Evolutionary conservation across 1,140 invertebrate genomes (phyloP).

Genomic region (Pteromalus puparum): DNA sequence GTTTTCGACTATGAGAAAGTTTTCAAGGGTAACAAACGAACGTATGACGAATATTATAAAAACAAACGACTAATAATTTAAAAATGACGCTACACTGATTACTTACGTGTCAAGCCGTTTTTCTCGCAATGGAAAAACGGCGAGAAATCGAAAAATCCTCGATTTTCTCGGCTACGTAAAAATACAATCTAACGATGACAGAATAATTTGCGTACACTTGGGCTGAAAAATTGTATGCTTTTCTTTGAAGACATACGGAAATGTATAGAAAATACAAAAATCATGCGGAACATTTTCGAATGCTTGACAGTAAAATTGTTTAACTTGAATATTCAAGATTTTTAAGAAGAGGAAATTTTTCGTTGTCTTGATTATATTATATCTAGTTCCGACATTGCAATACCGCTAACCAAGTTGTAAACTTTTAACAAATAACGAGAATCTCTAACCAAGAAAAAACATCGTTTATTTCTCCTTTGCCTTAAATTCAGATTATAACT

Average conservation of each 20-base stretch:
- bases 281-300: slow-evolving; percentile 32
- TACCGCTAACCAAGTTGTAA: slow-evolving; percentile 38
- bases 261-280: not conserved
- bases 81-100: slow-evolving; percentile 8
- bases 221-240: slow-evolving; percentile 21
- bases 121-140: not conserved
- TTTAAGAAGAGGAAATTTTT: slow-evolving; percentile 40
- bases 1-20: slow-evolving; percentile 44
- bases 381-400: slow-evolving; percentile 6
- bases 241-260: not conserved
- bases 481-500: slow-evolving; percentile 17
- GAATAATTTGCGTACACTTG: slow-evolving; percentile 50
- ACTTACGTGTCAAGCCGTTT: slow-evolving; percentile 29
- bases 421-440: slow-evolving; percentile 43
- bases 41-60: slow-evolving; percentile 35
- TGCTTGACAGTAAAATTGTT: slow-evolving; percentile 45
- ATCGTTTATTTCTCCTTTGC: slow-evolving; percentile 19
- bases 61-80: slow-evolving; percentile 11
- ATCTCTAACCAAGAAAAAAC: slow-evolving; percentile 21
- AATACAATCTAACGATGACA: slow-evolving; percentile 38
- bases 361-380: slow-evolving; percentile 24
- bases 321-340: slow-evolving; percentile 3
- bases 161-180: slow-evolving; percentile 40
- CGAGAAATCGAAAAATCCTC: slow-evolving; percentile 17
- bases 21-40: slow-evolving; percentile 22